These are phyloP conservation scores for Lutjanus erythropterus DNA, from an alignment of 2,113 vertebrate genomes.

Conservation along the genomic window DNA sequence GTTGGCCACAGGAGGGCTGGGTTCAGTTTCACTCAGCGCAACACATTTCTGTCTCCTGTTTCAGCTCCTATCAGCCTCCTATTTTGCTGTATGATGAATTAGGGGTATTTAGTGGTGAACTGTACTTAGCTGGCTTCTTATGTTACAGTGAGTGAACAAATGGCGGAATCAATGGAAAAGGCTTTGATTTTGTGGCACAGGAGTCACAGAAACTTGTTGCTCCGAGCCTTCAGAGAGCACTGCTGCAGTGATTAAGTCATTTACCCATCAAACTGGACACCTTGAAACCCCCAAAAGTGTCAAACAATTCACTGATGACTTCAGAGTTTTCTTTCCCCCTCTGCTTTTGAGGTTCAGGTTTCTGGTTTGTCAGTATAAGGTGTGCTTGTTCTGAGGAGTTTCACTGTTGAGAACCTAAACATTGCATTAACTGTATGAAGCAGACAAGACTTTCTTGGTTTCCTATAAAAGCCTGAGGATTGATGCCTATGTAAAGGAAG, in stretches of 20 bases:
- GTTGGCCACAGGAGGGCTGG: slow-evolving; percentile 55
- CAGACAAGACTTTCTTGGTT: no score
- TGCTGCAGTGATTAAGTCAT: slow-evolving; percentile 79
- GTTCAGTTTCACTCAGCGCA: slow-evolving; percentile 63
- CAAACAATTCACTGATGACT: slow-evolving; percentile 50
- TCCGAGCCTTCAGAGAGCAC: slow-evolving; percentile 68
- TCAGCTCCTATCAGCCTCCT: slow-evolving; percentile 82
- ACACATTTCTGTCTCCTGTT: slow-evolving; percentile 69
- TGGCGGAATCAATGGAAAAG: slow-evolving; percentile 67
- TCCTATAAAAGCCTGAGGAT: no score
- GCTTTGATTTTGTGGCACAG: slow-evolving; percentile 67
- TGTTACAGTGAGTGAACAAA: slow-evolving; percentile 77
- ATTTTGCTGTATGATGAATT: slow-evolving; percentile 87
- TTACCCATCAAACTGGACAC: slow-evolving; percentile 82
- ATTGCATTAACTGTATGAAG: no score
- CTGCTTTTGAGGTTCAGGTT: slow-evolving; percentile 74
- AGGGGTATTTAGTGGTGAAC: slow-evolving; percentile 82
- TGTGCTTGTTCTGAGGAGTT: slow-evolving; percentile 24
- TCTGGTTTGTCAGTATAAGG: slow-evolving; percentile 32
- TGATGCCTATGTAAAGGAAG: no score
- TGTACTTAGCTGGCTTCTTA: slow-evolving; percentile 78
- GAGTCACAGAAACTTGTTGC: slow-evolving; percentile 57
- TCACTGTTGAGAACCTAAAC: not conserved
- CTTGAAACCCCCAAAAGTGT: slow-evolving; percentile 70
- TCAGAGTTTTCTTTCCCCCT: not conserved